phyloP scores from a whole-genome alignment of 2,888 invertebrate species.

The Hypomecis punctinalis region DNA sequence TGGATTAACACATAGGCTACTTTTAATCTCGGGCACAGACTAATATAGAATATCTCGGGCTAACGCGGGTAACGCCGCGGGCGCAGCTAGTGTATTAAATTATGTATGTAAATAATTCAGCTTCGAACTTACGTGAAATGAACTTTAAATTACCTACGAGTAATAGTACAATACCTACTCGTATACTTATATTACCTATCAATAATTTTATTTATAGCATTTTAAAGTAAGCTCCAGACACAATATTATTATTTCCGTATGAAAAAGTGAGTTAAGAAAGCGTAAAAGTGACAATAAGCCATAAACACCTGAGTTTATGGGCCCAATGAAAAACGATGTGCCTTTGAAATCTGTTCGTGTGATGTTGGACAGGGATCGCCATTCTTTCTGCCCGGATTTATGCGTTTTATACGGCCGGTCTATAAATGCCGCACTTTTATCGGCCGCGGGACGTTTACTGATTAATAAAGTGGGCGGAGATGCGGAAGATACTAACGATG shows the following conservation, averaged over 20 bases:
- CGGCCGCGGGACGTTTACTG: conserved; percentile 79
- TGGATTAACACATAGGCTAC: too few species aligned
- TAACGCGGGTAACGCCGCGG: too few species aligned
- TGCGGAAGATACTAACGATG: conserved; percentile 74
- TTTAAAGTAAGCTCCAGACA: conserved; percentile 4
- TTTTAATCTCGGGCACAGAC: too few species aligned
- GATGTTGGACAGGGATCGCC: conserved; percentile 73
- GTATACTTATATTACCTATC: neutral
- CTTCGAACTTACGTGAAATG: too few species aligned
- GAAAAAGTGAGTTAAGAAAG: conserved; percentile 49
- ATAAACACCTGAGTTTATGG: conserved; percentile 80
- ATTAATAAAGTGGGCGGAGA: conserved; percentile 81
- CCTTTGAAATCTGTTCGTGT: conserved; percentile 79
- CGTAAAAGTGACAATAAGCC: conserved; percentile 66
- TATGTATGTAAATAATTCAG: too few species aligned
- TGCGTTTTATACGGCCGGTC: conserved; percentile 76
- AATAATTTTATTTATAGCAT: conserved; percentile 18
- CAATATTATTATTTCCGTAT: conserved; percentile 33
- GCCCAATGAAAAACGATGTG: conserved; percentile 73
- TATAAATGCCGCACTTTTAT: conserved; percentile 81
- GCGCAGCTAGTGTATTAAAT: too few species aligned
- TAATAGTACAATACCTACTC: neutral
- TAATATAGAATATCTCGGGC: too few species aligned
- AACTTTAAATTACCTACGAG: neutral
- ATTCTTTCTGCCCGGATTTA: conserved; percentile 78